Percentiles rank a stretch among this genome's conserved stretches.
Conservation (phyloP, 2,797 vertebrate genomes). For the Tragelaphus oryx region DNA sequence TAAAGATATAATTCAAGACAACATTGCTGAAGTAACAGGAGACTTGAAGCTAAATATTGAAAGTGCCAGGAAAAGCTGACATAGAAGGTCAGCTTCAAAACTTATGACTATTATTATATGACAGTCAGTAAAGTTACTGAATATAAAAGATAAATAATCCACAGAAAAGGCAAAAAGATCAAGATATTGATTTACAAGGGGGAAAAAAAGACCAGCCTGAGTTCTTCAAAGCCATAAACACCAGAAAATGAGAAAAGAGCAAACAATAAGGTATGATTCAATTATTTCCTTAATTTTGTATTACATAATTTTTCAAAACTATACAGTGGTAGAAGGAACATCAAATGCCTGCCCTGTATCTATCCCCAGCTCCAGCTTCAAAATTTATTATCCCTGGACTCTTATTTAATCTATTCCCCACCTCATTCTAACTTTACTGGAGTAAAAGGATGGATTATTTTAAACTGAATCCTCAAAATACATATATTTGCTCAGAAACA, state of each 20-base stretch:
- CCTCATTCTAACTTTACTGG: neutral
- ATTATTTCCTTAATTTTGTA: neutral
- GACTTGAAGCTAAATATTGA: neutral
- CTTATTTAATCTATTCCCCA: neutral
- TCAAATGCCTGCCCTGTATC: neutral
- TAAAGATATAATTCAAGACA: constrained; percentile 4
- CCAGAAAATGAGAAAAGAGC: neutral
- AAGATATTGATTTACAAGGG: neutral
- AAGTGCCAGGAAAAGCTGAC: neutral
- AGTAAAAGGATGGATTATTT: neutral
- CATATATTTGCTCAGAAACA: neutral
- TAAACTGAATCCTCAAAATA: neutral
- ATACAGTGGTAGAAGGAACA: neutral
- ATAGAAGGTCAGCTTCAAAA: neutral
- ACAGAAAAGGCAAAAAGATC: neutral
- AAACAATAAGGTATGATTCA: neutral
- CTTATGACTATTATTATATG: neutral
- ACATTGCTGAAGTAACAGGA: neutral
- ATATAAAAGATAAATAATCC: neutral
- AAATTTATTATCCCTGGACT: neutral
- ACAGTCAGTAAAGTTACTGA: neutral
- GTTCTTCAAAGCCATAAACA: neutral
- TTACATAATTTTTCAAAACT: neutral
- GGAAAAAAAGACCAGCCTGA: neutral
- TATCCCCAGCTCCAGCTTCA: neutral